Evolutionary conservation across 2,888 invertebrate species (phyloP).

Genomic region (Torymus auratus): DNA sequence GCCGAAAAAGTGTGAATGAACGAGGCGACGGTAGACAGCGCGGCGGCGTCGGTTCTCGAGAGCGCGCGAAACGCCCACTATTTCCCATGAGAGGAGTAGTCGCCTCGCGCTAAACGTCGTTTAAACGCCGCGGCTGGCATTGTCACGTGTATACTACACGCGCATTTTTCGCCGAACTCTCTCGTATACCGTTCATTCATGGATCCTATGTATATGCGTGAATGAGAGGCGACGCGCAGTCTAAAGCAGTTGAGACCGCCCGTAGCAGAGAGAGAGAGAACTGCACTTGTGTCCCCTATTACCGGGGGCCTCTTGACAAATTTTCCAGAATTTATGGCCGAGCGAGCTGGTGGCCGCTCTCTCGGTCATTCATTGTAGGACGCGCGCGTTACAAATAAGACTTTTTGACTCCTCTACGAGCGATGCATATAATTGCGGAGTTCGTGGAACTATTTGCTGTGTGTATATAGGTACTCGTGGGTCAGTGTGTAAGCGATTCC

Average conservation of each 20-base stretch:
- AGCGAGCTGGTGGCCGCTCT: neutral
- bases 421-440: too few species aligned
- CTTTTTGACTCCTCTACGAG: too few species aligned
- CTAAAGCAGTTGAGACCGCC: too few species aligned
- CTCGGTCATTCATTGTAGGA: neutral
- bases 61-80: slow-evolving; percentile 18
- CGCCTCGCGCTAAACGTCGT: slow-evolving; percentile 54
- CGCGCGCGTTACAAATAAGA: neutral
- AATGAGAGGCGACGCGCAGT: too few species aligned
- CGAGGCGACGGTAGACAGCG: slow-evolving; percentile 17
- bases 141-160: neutral
- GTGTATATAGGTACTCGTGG: too few species aligned
- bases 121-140: slow-evolving; percentile 31
- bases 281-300: too few species aligned
- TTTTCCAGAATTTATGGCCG: slow-evolving; percentile 64
- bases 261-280: too few species aligned
- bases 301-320: slow-evolving; percentile 74
- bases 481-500: too few species aligned
- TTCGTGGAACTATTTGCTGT: too few species aligned
- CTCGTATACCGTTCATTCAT: slow-evolving; percentile 16
- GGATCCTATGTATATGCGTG: neutral
- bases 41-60: slow-evolving; percentile 22
- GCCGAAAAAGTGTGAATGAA: neutral
- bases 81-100: slow-evolving; percentile 19
- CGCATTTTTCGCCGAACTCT: slow-evolving; percentile 46